Conservation (phyloP, 2,888 invertebrate genomes). For the Serripes groenlandicus region DNA sequence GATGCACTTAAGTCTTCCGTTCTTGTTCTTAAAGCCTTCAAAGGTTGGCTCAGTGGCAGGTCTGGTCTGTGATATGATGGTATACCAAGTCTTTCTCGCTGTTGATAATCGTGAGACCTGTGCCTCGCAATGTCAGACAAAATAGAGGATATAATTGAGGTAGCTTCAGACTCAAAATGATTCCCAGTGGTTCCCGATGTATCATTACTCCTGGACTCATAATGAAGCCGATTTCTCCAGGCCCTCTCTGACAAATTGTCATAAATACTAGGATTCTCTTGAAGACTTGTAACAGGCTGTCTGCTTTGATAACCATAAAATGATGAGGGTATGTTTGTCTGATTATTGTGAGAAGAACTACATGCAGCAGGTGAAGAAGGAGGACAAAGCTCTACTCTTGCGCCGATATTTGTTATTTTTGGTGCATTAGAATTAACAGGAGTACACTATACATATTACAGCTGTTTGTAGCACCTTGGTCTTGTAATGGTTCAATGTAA, state of each 20-base stretch:
- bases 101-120: neutral
- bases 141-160: constrained; percentile 26
- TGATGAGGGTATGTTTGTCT: too few species aligned
- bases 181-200: neutral
- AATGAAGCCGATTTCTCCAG: constrained; percentile 33
- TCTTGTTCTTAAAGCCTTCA: too few species aligned
- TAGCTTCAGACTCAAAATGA: neutral
- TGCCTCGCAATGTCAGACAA: neutral
- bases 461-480: too few species aligned
- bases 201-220: neutral
- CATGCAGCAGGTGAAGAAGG: too few species aligned
- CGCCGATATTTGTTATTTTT: too few species aligned
- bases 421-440: too few species aligned
- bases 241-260: constrained; percentile 28
- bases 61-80: too few species aligned
- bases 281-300: neutral
- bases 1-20: neutral
- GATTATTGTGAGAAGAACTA: too few species aligned
- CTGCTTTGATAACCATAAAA: neutral
- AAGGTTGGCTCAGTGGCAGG: too few species aligned
- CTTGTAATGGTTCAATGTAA: too few species aligned
- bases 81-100: neutral
- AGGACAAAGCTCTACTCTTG: too few species aligned
- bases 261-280: constrained; percentile 32
- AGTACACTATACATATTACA: too few species aligned